Evolutionary conservation across 2,113 vertebrate species (phyloP).

Genomic region (Columba janthina): DNA sequence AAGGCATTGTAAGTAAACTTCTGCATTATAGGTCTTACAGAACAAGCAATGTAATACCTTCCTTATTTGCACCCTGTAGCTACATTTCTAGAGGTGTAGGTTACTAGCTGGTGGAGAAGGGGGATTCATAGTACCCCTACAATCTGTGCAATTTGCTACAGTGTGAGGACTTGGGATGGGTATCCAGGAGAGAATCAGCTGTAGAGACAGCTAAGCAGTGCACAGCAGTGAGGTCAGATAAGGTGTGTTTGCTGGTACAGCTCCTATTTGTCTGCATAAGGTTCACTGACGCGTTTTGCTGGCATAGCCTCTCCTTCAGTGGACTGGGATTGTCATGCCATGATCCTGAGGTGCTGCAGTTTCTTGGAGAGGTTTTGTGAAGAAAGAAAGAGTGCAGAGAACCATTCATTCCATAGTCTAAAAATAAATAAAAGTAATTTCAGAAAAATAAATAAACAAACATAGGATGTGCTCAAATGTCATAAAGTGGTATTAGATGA

Average conservation of each 20-base stretch:
- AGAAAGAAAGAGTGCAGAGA: neutral
- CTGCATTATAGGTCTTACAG: neutral
- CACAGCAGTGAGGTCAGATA: neutral
- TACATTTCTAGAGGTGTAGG: neutral
- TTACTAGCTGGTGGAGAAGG: neutral
- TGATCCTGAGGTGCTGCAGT: neutral
- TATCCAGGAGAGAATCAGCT: neutral
- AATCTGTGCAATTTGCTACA: neutral
- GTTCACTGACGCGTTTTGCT: neutral
- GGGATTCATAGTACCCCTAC: neutral
- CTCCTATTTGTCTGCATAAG: neutral
- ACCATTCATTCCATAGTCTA: neutral
- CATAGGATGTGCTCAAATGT: neutral
- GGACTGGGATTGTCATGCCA: neutral
- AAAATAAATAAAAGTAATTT: slow-evolving; percentile 17
- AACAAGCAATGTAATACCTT: neutral
- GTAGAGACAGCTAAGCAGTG: neutral
- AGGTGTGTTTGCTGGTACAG: neutral
- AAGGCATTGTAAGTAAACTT: neutral
- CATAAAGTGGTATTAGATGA: neutral
- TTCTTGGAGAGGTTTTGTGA: neutral
- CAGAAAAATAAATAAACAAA: neutral
- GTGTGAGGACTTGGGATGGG: neutral
- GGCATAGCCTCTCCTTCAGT: neutral
- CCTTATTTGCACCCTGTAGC: neutral